These are phyloP conservation scores for Darevskia nairensis DNA, from an alignment of 2,797 vertebrate genomes.

Conservation along the genomic window DNA sequence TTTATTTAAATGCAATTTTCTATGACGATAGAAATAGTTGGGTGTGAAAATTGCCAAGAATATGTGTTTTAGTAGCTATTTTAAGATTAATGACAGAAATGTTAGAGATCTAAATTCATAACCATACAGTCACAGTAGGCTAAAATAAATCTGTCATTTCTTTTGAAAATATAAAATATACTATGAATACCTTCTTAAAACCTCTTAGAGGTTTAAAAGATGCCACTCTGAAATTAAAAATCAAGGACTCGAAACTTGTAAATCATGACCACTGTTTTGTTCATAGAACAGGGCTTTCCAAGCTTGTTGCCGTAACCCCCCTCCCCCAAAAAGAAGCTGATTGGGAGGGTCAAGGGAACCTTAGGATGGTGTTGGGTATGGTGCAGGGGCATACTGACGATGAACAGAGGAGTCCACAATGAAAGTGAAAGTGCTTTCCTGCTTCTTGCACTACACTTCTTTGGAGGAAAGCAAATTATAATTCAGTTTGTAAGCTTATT, in stretches of 20 bases:
- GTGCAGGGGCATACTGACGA: neutral
- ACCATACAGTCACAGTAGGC: neutral
- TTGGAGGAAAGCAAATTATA: neutral
- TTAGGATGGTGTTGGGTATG: neutral
- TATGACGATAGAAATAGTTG: neutral
- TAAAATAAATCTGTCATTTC: neutral
- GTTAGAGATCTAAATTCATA: neutral
- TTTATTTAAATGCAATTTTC: conserved; percentile 8
- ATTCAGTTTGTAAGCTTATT: neutral
- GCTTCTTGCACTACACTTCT: neutral
- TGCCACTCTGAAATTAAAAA: neutral
- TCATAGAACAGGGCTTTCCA: too few relatives aligned
- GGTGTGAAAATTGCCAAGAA: neutral
- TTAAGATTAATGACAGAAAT: neutral
- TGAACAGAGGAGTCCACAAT: too few relatives aligned
- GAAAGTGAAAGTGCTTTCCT: neutral
- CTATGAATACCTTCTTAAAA: neutral
- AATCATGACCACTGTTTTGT: neutral
- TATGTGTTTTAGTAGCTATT: neutral
- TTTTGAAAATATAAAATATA: neutral
- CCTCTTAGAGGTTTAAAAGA: neutral
- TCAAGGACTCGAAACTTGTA: neutral
- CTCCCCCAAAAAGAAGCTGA: neutral
- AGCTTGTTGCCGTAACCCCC: neutral
- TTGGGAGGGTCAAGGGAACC: neutral